These are phyloP conservation scores for Choloepus didactylus DNA, from an alignment of 2,797 vertebrate species.

Conservation along the genomic window DNA sequence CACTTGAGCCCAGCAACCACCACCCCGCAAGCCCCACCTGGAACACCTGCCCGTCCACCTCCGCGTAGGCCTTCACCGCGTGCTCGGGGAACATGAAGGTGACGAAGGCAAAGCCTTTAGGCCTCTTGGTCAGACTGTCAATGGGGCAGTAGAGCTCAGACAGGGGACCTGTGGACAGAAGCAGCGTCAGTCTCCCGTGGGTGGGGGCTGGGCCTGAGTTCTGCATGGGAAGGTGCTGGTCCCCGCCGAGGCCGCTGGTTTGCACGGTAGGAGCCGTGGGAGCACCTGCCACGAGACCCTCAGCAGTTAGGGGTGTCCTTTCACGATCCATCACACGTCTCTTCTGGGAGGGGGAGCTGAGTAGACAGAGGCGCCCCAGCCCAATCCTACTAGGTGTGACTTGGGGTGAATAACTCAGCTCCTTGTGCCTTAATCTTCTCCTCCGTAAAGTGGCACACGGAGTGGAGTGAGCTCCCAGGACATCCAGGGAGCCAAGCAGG, in stretches of 20 bases:
- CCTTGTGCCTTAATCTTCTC: background rate
- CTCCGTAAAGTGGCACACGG: background rate
- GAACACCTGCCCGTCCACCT: slow-evolving; percentile 96
- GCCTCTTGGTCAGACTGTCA: slow-evolving; percentile 94
- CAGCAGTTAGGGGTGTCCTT: background rate
- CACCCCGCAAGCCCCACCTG: slow-evolving; percentile 89
- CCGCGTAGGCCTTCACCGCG: slow-evolving; percentile 92
- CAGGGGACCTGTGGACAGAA: slow-evolving; percentile 90
- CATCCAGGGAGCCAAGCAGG: accelerated
- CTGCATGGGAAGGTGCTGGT: accelerated
- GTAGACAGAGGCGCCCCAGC: background rate
- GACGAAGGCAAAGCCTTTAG: slow-evolving; percentile 97
- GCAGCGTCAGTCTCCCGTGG: accelerated
- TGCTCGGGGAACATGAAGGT: slow-evolving; percentile 98
- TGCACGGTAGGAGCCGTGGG: background rate
- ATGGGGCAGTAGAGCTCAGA: slow-evolving; percentile 96
- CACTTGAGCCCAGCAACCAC: accelerated
- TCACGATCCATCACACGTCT: accelerated
- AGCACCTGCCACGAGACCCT: no score
- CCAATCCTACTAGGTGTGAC: background rate
- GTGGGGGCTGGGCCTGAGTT: accelerated
- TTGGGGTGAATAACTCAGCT: background rate
- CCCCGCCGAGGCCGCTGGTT: no score
- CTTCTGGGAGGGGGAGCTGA: accelerated
- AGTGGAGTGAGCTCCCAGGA: accelerated